Base-by-base conservation (phyloP, 2,888 invertebrate species). In the Chromoteleia sp. region DNA sequence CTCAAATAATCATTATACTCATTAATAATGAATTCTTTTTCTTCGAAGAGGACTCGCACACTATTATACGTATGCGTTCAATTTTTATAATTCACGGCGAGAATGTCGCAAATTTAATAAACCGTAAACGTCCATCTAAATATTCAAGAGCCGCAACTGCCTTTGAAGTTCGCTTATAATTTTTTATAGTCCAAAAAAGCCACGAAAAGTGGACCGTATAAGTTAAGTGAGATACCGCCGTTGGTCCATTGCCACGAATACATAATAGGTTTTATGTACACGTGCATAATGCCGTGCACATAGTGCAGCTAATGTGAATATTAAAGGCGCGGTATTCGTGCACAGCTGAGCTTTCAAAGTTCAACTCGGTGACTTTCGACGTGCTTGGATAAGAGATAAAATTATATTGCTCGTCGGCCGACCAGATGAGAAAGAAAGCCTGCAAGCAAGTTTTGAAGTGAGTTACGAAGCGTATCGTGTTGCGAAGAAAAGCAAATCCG, bases 341-440 rank as follows among this genome's bases (percentile, higher is more conserved):
- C 74, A 63, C 74, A 80, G 75, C 75, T 80, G 75, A 75, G 75
- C 75, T 80, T 75, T 80, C 74, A 80, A 80, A 75, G 80, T 80
- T 80, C 70, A 80, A 75, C 80, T 80, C 70, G 63, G 74, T 80
- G 80, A 80, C 80, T 80, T 80, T 80, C 74, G 70, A 80, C 80
- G 80, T 80, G 75, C 80, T 80, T 80, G 80, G 80, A 80, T 80
- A 80, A 80, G 80, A 80, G 74, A 80, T 80, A 80, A 74, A 80
- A 74, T 80, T 74, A 80, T 80, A 80, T 80, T 80, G 79, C 74
- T 74, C 68, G 79, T 74, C 74, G 68, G 68, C 74, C 79, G 74
- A 70, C 68, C 79, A 80, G 79, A 80, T 80, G 79, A 74, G 79
- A 80, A 80, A 80, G 79, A 80, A 80, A 80, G 74, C 79, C 74